Base-by-base conservation (phyloP, 2,113 vertebrate species). In the Callopanchax toddi region DNA sequence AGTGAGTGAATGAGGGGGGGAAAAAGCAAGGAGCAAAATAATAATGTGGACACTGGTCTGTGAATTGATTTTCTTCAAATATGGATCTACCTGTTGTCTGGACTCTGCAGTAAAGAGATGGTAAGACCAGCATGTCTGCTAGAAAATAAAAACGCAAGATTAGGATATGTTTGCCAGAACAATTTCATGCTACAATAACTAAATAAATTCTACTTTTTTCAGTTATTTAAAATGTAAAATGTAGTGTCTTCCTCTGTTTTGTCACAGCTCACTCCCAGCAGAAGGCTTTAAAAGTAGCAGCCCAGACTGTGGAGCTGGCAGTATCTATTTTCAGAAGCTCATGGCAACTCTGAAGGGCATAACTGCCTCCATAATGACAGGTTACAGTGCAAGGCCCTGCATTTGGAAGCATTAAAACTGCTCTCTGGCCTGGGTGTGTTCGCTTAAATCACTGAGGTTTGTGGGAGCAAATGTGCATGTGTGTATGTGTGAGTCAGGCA, bases 271-370 rank as follows among this genome's bases (percentile, higher is more conserved):
- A 20, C 18, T 51, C 52, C 63, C 13, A 59, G 67, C 67, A 70
- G 69, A 79, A 84, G 74, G 82, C 74, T 86, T 78, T 89, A 87
- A 89, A 89, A 92, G 87, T 73, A 86, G 79, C 84, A 83, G 80
- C 81, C 80, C 84, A 87, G 86, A 89, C 87, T 79, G 79, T 86
- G 89, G 72, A 89, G 90, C 84, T 85, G 82, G 75, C 37, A 43
- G 82, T 78, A 82, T 89, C 91, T 93, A 93, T 93, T 93, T 93
- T 91, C 87, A 91, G 90, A 80, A 70, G 82, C 87, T 84, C 63
- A 52, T 83, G 71, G 86, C 84, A 85, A 58, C 79, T 63, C 71
- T 71, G 86, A 84, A 87, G 87, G 89, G 76, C 86, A 91, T 79
- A 81, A 84, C 88, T 89, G 85, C 81, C 76, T 78, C 82, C 80